These are phyloP conservation scores for Galeopterus variegatus DNA, from an alignment of 2,113 vertebrate genomes.

Conservation along the genomic window DNA sequence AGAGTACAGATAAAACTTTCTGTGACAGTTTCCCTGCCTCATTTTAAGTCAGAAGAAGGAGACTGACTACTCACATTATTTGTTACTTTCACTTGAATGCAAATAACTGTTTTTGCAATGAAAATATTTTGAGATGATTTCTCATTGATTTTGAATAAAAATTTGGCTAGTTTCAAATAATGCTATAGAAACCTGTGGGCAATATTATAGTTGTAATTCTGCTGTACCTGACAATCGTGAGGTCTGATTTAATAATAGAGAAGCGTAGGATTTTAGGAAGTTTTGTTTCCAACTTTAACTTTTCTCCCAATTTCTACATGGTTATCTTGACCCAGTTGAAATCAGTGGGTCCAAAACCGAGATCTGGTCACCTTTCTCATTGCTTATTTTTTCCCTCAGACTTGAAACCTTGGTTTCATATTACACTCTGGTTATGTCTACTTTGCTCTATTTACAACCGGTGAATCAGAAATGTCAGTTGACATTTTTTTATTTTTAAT, in stretches of 20 bases:
- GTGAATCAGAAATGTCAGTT: not conserved
- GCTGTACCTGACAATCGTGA: not conserved
- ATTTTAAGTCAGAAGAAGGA: not conserved
- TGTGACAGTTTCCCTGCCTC: not conserved
- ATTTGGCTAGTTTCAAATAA: conserved; percentile 51
- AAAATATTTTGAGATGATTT: conserved; percentile 59
- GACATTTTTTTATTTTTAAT: not conserved
- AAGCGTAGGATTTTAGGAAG: not conserved
- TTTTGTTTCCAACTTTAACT: not conserved
- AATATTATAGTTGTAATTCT: conserved; percentile 5
- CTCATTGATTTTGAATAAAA: conserved; percentile 59
- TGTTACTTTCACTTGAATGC: conserved; percentile 39
- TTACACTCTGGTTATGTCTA: not conserved
- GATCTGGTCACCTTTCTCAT: not conserved
- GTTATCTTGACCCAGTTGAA: not conserved
- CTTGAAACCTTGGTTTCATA: not conserved
- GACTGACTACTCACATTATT: not conserved
- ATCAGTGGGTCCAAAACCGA: not conserved
- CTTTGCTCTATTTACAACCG: not conserved
- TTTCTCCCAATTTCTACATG: not conserved
- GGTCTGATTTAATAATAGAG: not conserved
- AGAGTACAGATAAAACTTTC: not conserved
- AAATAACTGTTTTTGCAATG: conserved; percentile 12
- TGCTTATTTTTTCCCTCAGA: conserved; percentile 4
- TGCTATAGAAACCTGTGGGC: not conserved